Conservation (phyloP, 2,888 invertebrate genomes). For the Himalopsyche kuldschensis region DNA sequence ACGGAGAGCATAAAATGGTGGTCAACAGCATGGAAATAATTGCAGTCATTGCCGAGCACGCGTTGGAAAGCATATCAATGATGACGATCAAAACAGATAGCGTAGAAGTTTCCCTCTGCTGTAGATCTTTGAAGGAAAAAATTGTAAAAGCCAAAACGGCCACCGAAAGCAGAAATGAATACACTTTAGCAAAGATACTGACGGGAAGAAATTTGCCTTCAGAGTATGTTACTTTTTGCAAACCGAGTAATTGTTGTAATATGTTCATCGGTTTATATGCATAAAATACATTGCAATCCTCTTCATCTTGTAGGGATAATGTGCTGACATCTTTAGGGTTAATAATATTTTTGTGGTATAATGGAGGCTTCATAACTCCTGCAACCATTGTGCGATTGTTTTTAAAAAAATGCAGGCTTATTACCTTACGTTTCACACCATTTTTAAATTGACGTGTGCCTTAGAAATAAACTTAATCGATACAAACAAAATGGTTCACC, state of each 20-base stretch:
- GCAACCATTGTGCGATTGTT: background rate
- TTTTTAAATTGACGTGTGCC: background rate
- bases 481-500: background rate
- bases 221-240: conserved; percentile 28
- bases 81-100: conserved; percentile 8
- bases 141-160: background rate
- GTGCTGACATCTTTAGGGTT: background rate
- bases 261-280: conserved; percentile 22
- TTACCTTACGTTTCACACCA: background rate
- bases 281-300: conserved; percentile 15
- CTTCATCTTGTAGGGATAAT: background rate
- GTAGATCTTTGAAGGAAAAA: conserved; percentile 8
- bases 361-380: background rate
- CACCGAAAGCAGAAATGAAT: background rate
- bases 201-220: background rate
- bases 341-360: background rate
- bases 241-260: conserved; percentile 17
- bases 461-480: background rate
- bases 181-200: conserved; percentile 18
- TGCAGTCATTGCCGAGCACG: conserved; percentile 5
- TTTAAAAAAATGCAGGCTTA: background rate
- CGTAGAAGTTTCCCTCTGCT: background rate
- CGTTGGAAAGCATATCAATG: conserved; percentile 24
- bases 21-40: conserved; percentile 18
- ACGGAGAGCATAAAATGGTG: conserved; percentile 25